Evolutionary conservation across 2,888 invertebrate genomes (phyloP), one percentile per base, ranked within the genome.

Genomic region (Neelides folsomi): DNA sequence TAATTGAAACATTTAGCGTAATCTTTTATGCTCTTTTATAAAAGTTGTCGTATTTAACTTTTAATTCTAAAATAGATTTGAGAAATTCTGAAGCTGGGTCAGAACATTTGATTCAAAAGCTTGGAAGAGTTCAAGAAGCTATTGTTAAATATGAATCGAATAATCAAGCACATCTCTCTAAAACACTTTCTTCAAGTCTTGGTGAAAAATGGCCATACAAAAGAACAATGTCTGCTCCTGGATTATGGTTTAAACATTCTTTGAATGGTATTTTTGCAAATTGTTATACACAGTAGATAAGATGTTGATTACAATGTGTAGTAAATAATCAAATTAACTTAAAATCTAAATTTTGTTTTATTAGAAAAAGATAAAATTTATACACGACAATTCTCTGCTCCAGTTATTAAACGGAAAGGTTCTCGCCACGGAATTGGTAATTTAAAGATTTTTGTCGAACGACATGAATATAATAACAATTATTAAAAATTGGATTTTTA

Each of bases 121-220:
- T 95, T 58, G 81, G 83, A 47, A 80, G 90, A 60, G 93, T 93
- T 0, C 81, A 90, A 53, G 89, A 89, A 68, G 90, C 93, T 0
- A 73, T 92, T 12, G 56, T 55, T 46, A 59, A 60, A 47, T 49
- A 49, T 41, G 59, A 61, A 39, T 41, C 44, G 8, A 27, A 27
- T 15, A 40, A 51, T 3, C 47, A 56, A 2, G 66, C 73, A 27
- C 76, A 73, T 58, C 75, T 75, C 1, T 75, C 81, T 62, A 82
- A 86, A 71, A 86, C 90, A 0, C 73, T 92, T 49, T 86, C 85
- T 68, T 86, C 86, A 20, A 87, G 89, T 65, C 82, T 92, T 67
- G 88, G 86, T 51, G 82, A 84, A 44, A 94, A 93, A 74, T 90
- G 90, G 82, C 92, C 93, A 1, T 94, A 93, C 72, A 89, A 93